Conservation (phyloP, 2,113 vertebrate species). For the Tetraodon nigroviridis region DNA sequence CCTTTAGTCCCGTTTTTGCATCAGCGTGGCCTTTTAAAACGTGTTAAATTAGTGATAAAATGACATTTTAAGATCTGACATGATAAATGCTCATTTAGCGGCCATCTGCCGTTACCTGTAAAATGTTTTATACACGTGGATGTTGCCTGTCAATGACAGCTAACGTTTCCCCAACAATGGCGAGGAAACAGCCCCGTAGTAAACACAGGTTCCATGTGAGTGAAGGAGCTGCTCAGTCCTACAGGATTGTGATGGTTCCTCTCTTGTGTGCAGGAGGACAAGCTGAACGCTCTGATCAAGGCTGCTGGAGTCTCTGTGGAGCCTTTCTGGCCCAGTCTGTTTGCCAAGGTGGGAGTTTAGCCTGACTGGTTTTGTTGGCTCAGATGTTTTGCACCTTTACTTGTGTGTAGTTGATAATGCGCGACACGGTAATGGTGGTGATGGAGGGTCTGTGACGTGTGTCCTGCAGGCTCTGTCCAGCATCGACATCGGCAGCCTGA, state of each 20-base stretch:
- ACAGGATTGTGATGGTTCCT: not conserved
- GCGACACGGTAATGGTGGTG: too few relatives aligned
- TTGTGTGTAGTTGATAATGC: too few relatives aligned
- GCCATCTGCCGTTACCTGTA: too few relatives aligned
- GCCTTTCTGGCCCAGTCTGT: constrained; percentile 87
- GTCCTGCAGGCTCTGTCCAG: constrained; percentile 81
- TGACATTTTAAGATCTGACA: not conserved
- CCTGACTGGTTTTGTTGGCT: too few relatives aligned
- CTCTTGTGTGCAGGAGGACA: constrained; percentile 78
- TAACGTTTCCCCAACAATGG: too few relatives aligned
- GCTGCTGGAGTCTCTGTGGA: constrained; percentile 82
- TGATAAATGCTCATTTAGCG: too few relatives aligned
- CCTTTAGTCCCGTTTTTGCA: constrained; percentile 20
- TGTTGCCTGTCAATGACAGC: too few relatives aligned
- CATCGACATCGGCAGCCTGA: constrained; percentile 89
- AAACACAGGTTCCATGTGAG: too few relatives aligned
- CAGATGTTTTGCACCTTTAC: too few relatives aligned
- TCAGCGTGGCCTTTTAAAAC: not conserved
- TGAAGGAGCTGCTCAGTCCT: not conserved
- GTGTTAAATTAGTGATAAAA: too few relatives aligned
- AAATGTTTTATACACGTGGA: too few relatives aligned
- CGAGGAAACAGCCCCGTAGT: too few relatives aligned
- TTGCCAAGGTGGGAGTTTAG: constrained; percentile 79
- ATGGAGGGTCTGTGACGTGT: not conserved
- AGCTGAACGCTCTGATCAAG: constrained; percentile 86